Percentiles rank a stretch among this genome's conserved stretches.
Evolutionary conservation across 2,113 vertebrate species (phyloP).

Genomic region (Aramus guarauna): DNA sequence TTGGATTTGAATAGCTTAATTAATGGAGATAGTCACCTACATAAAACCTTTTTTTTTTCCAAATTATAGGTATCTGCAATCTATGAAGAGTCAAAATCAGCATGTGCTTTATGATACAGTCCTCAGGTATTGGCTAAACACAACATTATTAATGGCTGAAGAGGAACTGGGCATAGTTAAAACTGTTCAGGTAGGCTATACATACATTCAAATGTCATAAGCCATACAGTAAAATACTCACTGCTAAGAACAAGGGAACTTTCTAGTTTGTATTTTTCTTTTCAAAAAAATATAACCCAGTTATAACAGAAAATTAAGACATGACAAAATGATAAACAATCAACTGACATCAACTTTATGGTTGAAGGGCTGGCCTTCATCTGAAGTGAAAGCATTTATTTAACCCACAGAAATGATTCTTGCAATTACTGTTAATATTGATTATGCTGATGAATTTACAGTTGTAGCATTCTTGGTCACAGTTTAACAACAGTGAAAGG

Average conservation of each 20-base stretch:
- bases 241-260: background rate
- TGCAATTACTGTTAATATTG: background rate
- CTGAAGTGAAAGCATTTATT: background rate
- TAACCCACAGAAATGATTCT: background rate
- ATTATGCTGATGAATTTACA: background rate
- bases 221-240: background rate
- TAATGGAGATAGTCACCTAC: background rate
- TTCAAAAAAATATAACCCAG: rapidly evolving
- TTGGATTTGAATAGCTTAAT: conserved; percentile 9
- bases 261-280: background rate
- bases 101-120: background rate
- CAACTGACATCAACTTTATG: background rate
- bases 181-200: background rate
- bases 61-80: background rate
- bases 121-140: background rate
- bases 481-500: background rate
- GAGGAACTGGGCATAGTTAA: background rate
- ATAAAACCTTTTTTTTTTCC: background rate
- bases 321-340: background rate
- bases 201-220: background rate
- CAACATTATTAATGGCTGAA: background rate
- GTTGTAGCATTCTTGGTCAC: background rate
- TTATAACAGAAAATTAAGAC: background rate
- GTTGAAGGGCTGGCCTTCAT: background rate
- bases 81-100: background rate